A percentile compares a stretch with the other conserved stretches of the same genome.
Conservation (phyloP, 2,888 invertebrate genomes). For the Microplitis deprimator region DNA sequence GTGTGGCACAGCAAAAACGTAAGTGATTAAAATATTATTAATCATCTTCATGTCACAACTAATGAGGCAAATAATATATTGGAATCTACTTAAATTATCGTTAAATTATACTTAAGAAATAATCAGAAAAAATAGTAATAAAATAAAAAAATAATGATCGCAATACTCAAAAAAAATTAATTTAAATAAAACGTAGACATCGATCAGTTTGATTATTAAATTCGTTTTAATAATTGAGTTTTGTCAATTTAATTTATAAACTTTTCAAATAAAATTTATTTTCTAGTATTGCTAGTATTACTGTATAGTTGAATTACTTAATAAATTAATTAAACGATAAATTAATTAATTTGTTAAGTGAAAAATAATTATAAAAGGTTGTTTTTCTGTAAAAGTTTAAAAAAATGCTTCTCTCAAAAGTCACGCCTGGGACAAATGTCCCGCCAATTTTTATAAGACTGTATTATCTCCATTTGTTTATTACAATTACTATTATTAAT, state of each 20-base stretch:
- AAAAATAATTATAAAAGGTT: neutral
- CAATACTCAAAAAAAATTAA: slow-evolving; percentile 9
- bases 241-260: neutral
- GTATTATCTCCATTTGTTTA: slow-evolving; percentile 50
- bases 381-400: neutral
- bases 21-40: slow-evolving; percentile 50
- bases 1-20: slow-evolving; percentile 63
- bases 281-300: neutral
- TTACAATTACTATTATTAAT: neutral
- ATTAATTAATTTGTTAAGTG: slow-evolving; percentile 4
- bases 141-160: neutral
- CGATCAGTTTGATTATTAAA: neutral
- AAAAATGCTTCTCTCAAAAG: neutral
- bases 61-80: slow-evolving; percentile 38
- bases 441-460: slow-evolving; percentile 65
- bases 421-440: slow-evolving; percentile 48
- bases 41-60: slow-evolving; percentile 32
- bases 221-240: neutral
- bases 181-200: neutral
- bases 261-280: neutral
- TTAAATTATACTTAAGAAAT: neutral
- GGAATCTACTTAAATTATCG: slow-evolving; percentile 25
- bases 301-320: neutral
- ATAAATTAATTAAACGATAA: neutral
- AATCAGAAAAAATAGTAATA: neutral